phyloP scores from a whole-genome alignment of 2,888 invertebrate species.

The Drosophila trichaetosa region DNA sequence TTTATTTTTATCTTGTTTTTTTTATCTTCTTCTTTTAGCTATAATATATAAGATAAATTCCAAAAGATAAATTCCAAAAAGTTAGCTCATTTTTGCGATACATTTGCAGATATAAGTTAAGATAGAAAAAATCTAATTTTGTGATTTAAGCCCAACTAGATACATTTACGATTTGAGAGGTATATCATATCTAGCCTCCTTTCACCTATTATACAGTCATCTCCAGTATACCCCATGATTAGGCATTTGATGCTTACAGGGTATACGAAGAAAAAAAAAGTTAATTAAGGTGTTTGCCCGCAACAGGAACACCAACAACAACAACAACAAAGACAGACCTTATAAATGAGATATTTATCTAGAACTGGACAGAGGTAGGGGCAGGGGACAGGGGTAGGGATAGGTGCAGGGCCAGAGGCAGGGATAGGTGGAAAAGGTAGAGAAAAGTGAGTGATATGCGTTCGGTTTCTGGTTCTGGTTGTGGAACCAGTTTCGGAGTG shows the following conservation, averaged over 20 bases:
- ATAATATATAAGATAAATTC: too few species aligned
- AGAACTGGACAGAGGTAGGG: constrained; percentile 44
- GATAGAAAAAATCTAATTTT: too few species aligned
- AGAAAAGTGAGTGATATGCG: constrained; percentile 10
- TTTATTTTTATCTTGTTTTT: background rate
- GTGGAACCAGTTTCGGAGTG: constrained; percentile 50
- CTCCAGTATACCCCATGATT: background rate
- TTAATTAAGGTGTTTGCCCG: constrained; percentile 80
- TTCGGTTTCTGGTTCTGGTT: constrained; percentile 11
- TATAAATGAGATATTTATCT: constrained; percentile 78
- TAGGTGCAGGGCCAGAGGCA: background rate
- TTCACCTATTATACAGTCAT: background rate
- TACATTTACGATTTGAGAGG: background rate
- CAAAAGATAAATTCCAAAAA: too few species aligned
- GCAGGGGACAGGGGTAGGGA: background rate
- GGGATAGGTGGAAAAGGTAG: background rate
- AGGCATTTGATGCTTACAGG: background rate
- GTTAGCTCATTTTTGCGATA: too few species aligned
- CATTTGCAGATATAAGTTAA: too few species aligned
- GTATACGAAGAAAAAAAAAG: constrained; percentile 55
- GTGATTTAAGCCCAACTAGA: too few species aligned
- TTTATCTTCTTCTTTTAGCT: too few species aligned
- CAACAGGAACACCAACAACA: constrained; percentile 52
- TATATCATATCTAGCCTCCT: background rate
- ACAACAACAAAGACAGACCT: constrained; percentile 55